Evolutionary conservation across 1,140 invertebrate genomes (phyloP).

Genomic region (Heliothis virescens): DNA sequence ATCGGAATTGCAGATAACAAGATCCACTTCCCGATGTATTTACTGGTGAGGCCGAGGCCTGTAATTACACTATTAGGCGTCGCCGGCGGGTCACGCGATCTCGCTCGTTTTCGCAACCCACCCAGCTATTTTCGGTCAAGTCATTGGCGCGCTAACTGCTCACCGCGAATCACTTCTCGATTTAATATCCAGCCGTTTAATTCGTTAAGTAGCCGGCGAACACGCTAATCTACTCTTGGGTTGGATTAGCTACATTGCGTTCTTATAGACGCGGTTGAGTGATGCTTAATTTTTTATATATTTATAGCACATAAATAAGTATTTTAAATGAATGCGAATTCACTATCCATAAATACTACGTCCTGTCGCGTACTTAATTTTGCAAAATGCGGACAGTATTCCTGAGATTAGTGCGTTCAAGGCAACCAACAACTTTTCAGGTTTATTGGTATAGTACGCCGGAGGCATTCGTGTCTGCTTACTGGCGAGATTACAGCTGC

Average conservation of each 20-base stretch:
- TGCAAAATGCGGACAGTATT: too few species aligned
- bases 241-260: neutral
- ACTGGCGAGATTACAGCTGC: too few species aligned
- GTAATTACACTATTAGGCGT: too few species aligned
- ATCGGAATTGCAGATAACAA: constrained; percentile 22
- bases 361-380: too few species aligned
- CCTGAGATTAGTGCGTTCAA: too few species aligned
- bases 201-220: constrained; percentile 3
- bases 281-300: neutral
- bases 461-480: too few species aligned
- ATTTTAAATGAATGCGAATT: too few species aligned
- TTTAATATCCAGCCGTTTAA: constrained; percentile 49
- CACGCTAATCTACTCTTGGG: constrained; percentile 35
- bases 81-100: constrained; percentile 56
- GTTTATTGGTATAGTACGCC: too few species aligned
- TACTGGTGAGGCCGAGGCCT: constrained; percentile 30
- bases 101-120: constrained; percentile 57
- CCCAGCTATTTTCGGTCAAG: constrained; percentile 60
- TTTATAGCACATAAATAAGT: neutral
- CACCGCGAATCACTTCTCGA: constrained; percentile 50
- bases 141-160: constrained; percentile 50
- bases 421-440: too few species aligned
- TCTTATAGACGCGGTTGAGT: neutral
- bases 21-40: constrained; percentile 30
- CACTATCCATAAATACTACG: too few species aligned